Base-by-base conservation (phyloP, 2,113 vertebrate genomes). In the Condylura cristata region DNA sequence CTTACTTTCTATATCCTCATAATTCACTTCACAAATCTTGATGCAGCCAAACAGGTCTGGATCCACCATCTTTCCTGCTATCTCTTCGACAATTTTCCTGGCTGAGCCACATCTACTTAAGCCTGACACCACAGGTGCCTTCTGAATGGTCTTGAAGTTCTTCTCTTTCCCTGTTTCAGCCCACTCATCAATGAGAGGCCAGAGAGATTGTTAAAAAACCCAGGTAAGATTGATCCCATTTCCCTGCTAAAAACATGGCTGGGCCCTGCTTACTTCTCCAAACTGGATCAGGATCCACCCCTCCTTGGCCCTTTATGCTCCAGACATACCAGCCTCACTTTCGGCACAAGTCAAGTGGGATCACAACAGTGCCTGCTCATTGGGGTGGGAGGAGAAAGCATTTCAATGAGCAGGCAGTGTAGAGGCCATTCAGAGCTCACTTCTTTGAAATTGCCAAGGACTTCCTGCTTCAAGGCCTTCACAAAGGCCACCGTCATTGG, bases 371-470 rank as follows among this genome's bases (percentile, higher is more conserved):
- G 56, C 24, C n/a, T 75, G 37, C 41, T 70, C 5, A 1, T 4
- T 5, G 28, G 41, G 11, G 12, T 24, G n/a, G 22, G 37, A 76
- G 32, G 26, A 80, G 65, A 10, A 34, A 87, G 13, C 3, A 28
- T 12, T 41, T 26, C 56, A 16, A 24, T 32, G 48, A 3, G 56
- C 66, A 34, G 12, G 14, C 10, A n/a, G 22, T 24, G 10, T 44
- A 6, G 68, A 75, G 8, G 9, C 24, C 66, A 12, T 61, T 90
- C 61, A 75, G 20, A 53, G 30, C 74, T 89, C 46, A 48, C 41
- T 34, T 70, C 88, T 87, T 76, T 90, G 82, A 92, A 72, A 88
- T 68, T 76, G 10, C 46, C 61, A 60, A 95, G 87, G 80, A 90
- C 86, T 76, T 56, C 44, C 71, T 71, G 65, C 72, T 51, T 89